Conservation (phyloP, 2,797 vertebrate species). For the Macropodus opercularis region DNA sequence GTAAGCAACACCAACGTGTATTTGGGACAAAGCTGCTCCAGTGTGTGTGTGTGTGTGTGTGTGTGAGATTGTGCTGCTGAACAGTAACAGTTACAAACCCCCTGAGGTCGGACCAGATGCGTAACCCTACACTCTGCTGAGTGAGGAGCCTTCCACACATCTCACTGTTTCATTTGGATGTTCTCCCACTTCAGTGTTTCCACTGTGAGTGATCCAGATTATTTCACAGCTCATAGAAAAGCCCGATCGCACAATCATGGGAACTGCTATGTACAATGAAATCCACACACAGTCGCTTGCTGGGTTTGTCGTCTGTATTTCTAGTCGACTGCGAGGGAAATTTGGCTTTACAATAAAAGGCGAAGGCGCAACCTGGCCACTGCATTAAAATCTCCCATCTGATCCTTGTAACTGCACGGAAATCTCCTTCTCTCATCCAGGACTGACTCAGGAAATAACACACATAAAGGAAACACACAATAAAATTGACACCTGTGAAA, state of each 20-base stretch:
- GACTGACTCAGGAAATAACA: conserved; percentile 3
- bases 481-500: conserved; percentile 23
- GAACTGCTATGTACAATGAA: conserved; percentile 57
- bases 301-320: conserved; percentile 54
- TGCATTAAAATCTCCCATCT: conserved; percentile 14
- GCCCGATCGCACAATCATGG: conserved; percentile 51
- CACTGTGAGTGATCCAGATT: conserved; percentile 62
- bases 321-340: conserved; percentile 32
- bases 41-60: conserved; percentile 15
- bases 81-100: conserved; percentile 65
- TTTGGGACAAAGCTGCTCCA: conserved; percentile 48
- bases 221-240: conserved; percentile 73
- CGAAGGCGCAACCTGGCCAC: conserved; percentile 35
- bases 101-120: conserved; percentile 69
- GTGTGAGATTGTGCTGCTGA: conserved; percentile 24
- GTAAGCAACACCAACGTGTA: conserved; percentile 63
- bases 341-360: conserved; percentile 38
- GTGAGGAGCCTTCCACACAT: conserved; percentile 58
- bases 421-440: conserved; percentile 41
- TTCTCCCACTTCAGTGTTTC: conserved; percentile 57
- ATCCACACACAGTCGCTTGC: conserved; percentile 51
- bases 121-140: conserved; percentile 64
- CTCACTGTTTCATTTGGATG: conserved; percentile 67
- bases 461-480: conserved; percentile 5
- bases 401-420: conserved; percentile 44